A percentile compares a stretch with the other conserved stretches of the same genome.
Evolutionary conservation across 2,113 vertebrate species (phyloP).

Genomic region (Chlamydotis undulata): DNA sequence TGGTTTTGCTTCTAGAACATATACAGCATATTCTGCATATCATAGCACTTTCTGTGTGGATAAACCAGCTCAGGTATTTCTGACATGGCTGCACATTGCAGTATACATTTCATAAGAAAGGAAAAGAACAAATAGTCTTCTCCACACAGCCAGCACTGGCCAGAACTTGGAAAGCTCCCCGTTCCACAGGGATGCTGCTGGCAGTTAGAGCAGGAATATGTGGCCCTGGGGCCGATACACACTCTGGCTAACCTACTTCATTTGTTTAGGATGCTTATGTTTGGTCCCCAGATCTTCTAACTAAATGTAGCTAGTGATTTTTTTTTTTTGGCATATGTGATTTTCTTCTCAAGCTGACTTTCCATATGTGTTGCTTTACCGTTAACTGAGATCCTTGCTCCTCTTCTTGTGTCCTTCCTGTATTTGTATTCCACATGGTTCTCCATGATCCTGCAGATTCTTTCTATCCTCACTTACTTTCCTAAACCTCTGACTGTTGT

Average conservation of each 20-base stretch:
- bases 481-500: not conserved
- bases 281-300: slow-evolving; percentile 41
- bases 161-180: slow-evolving; percentile 19
- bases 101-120: not conserved
- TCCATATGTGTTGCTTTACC: slow-evolving; percentile 39
- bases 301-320: slow-evolving; percentile 40
- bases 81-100: not conserved
- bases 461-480: not conserved
- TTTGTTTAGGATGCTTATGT: slow-evolving; percentile 51
- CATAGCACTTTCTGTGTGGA: not conserved
- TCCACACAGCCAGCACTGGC: not conserved
- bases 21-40: not conserved
- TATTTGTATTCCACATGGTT: not conserved
- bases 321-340: slow-evolving; percentile 20
- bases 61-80: not conserved
- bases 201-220: slow-evolving; percentile 5
- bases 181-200: not conserved
- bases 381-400: not conserved
- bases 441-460: not conserved
- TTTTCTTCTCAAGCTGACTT: slow-evolving; percentile 51
- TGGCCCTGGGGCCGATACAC: slow-evolving; percentile 41
- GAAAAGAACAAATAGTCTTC: not conserved
- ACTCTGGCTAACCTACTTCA: slow-evolving; percentile 61
- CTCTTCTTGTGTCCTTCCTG: slow-evolving; percentile 9
- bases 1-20: not conserved